These are phyloP conservation scores for Forbesichthys papilliferus DNA, from an alignment of 2,113 vertebrate genomes.

Conservation along the genomic window DNA sequence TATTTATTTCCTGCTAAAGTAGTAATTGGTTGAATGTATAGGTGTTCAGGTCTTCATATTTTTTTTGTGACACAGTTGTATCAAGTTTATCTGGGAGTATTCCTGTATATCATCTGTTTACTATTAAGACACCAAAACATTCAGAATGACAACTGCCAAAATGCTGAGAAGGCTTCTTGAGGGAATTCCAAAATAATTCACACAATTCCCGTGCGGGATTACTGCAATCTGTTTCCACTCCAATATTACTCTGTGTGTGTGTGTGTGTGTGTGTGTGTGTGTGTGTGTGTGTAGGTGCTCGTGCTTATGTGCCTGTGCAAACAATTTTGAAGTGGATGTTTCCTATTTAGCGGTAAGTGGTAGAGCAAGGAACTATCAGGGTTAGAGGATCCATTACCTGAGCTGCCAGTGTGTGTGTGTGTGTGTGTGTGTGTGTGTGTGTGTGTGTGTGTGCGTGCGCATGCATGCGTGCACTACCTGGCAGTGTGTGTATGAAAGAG, in stretches of 20 bases:
- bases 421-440: conserved; percentile 2
- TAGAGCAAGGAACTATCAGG: background rate
- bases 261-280: too few relatives aligned
- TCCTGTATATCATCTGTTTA: conserved; percentile 20
- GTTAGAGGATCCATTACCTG: background rate
- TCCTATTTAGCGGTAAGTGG: too few relatives aligned
- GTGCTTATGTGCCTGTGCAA: too few relatives aligned
- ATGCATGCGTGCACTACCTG: conserved; percentile 72
- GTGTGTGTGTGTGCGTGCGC: background rate
- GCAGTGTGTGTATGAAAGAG: conserved; percentile 90
- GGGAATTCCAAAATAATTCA: conserved; percentile 37
- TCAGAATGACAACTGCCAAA: background rate
- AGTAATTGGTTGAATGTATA: too few relatives aligned
- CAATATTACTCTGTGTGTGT: too few relatives aligned
- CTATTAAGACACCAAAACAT: background rate
- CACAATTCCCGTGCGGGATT: background rate
- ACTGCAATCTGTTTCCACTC: too few relatives aligned
- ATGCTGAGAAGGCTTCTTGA: background rate
- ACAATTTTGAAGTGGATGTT: too few relatives aligned
- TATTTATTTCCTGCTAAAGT: too few relatives aligned
- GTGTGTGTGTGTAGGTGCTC: too few relatives aligned
- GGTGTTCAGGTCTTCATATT: background rate
- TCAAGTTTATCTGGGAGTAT: background rate
- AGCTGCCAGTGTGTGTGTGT: background rate
- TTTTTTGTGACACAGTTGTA: conserved; percentile 49